Evolutionary conservation across 2,888 invertebrate species (phyloP), one percentile per base, ranked within the genome.

Genomic region (Acanthopleura granulata): DNA sequence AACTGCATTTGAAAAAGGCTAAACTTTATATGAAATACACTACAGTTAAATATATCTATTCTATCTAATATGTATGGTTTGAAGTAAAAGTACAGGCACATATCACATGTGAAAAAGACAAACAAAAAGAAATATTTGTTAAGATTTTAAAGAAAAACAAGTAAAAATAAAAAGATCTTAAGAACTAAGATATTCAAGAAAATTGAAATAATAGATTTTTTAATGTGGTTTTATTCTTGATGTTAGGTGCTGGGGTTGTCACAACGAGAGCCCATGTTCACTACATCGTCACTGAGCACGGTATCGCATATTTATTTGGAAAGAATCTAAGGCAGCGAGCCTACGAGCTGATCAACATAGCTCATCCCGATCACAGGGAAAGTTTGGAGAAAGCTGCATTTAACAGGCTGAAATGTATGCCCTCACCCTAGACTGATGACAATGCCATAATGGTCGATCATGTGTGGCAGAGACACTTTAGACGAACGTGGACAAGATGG

Each of bases 271-370:
- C 96, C 0, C 97, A 98, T 90, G 95, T 95, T 0, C 96, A 97
- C 89, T 98, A 97, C 90, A 93, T 98, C 3, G 97, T 97, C 0
- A 98, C 98, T 0, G 98, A 98, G 89, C 93, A 95, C 82, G 98
- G 98, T 22, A 95, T 97, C 81, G 97, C 97, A 0, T 92, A 94
- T 76, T 91, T 98, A 72, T 97, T 97, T 90, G 98, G 98, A 62
- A 96, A 96, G 91, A 94, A 94, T 22, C 92, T 97, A 73, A 92
- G 97, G 0, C 97, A 98, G 90, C 92, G 98, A 74, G 97, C 97
- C 3, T 94, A 97, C 90, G 97, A 94, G 77, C 93, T 98, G 6
- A 97, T 98, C 87, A 93, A 94, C 80, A 94, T 98, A 57, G 94
- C 98, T 0, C 97, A 97, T 90, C 98, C 98, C 0, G 93, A 95